Conservation (phyloP, 2,888 invertebrate species). For the Spodoptera exigua region DNA sequence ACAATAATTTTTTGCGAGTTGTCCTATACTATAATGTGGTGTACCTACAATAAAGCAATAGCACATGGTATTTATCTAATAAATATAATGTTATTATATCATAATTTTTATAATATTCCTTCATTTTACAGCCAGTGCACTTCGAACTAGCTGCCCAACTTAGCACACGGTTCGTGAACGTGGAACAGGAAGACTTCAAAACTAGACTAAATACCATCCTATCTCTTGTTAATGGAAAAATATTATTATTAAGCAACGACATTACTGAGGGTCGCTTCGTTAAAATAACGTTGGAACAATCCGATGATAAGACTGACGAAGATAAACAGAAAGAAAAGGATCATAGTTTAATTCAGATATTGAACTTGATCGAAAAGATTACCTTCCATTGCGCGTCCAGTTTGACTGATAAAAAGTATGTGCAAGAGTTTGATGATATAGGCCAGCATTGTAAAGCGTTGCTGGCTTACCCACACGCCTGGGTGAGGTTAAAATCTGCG, state of each 20-base stretch:
- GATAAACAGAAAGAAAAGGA: conserved; percentile 91
- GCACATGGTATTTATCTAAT: too few relatives aligned
- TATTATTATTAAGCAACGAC: conserved; percentile 84
- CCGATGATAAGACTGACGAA: conserved; percentile 82
- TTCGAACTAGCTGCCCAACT: conserved; percentile 94
- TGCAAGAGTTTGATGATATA: conserved; percentile 88
- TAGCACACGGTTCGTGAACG: conserved; percentile 93
- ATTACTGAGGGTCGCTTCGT: conserved; percentile 90
- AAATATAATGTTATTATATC: not conserved
- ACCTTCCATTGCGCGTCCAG: conserved; percentile 90
- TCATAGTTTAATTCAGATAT: conserved; percentile 93
- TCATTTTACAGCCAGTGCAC: conserved; percentile 88
- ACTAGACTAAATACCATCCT: conserved; percentile 90
- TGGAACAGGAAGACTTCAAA: conserved; percentile 93
- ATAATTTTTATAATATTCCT: not conserved
- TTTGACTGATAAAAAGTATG: conserved; percentile 85
- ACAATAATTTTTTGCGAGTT: too few relatives aligned
- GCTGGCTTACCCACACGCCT: conserved; percentile 94
- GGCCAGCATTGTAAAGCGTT: conserved; percentile 92
- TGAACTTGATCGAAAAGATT: conserved; percentile 92
- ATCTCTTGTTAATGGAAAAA: conserved; percentile 88
- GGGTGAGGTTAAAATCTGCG: conserved; percentile 94
- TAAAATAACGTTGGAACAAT: conserved; percentile 82
- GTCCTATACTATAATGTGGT: too few relatives aligned
- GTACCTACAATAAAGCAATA: too few relatives aligned